Evolutionary conservation across 2,888 invertebrate species (phyloP).

Genomic region (Nemotelus pantherinus): DNA sequence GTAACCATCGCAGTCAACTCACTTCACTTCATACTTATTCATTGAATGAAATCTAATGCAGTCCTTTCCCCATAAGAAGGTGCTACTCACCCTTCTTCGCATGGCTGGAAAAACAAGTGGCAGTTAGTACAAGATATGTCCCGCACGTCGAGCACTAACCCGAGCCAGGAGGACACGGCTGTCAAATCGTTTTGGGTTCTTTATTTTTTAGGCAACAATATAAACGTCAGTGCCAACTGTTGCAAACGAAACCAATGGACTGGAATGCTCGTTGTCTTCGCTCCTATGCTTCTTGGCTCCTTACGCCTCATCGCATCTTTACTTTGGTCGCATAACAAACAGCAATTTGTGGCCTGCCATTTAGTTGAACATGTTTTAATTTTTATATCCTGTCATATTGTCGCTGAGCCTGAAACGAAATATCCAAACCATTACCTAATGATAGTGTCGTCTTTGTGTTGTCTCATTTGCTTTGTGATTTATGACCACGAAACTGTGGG

Average conservation of each 20-base stretch:
- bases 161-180: slow-evolving; percentile 47
- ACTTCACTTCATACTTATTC: too few species aligned
- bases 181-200: slow-evolving; percentile 49
- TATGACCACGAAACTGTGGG: slow-evolving; percentile 27
- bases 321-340: slow-evolving; percentile 37
- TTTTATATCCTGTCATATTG: slow-evolving; percentile 43
- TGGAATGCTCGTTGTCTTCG: slow-evolving; percentile 59
- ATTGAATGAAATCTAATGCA: too few species aligned
- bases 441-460: slow-evolving; percentile 35
- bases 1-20: too few species aligned
- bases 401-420: slow-evolving; percentile 24
- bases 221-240: slow-evolving; percentile 66
- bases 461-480: slow-evolving; percentile 43
- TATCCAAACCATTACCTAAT: slow-evolving; percentile 45
- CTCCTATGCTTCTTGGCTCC: neutral
- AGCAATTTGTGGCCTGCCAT: slow-evolving; percentile 44
- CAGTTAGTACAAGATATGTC: slow-evolving; percentile 17
- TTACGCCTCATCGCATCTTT: neutral
- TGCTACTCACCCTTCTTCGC: slow-evolving; percentile 20
- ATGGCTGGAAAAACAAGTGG: slow-evolving; percentile 18
- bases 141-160: slow-evolving; percentile 11
- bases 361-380: slow-evolving; percentile 45
- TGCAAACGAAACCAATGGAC: slow-evolving; percentile 66
- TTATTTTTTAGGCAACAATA: slow-evolving; percentile 50
- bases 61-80: neutral